Evolutionary conservation across 2,888 invertebrate genomes (phyloP), one percentile per base, ranked within the genome.

Genomic region (Toxonevra muliebris): DNA sequence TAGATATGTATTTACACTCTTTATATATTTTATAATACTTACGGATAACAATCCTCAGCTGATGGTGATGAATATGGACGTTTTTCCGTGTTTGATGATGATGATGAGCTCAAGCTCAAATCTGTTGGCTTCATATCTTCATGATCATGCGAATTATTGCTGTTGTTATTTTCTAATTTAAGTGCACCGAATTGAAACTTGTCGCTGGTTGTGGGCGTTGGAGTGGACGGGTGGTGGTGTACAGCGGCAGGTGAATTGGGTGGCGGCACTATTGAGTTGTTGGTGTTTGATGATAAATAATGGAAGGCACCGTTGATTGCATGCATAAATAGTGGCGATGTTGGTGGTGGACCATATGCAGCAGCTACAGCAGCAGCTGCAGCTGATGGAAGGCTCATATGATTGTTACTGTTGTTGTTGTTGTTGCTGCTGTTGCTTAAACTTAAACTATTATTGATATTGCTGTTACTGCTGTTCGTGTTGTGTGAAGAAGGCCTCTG

Each of bases 71-170:
- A 76, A 68, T 79, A 79, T 17, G 76, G 76, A 63, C 77, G 74
- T 63, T 78, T 78, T 53, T 79, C 77, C 7, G 70, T 72, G 45
- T 71, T 71, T 45, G 53, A 70, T 12, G 54, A 59, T 59, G 53
- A 64, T 13, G 75, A 70, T 40, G 75, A 74, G 55, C 74, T 68
- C 40, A 85, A 90, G 79, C 91, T 91, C 73, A 92, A 84, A 81
- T 92, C 92, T 55, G 91, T 91, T 64, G 92, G 91, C 69, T 85
- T 85, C 87, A 90, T 89, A 76, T 91, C 90, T 73, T 91, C 91
- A 48, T 74, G 75, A 41, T 82, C 83, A 20, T 79, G 70, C 1
- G 71, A 54, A 10, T 70, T 58, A 11, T 61, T 73, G 41, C 78
- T 76, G 53, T 89, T 66, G 53, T 89, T 66, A 82, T 78, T 79